A percentile compares a stretch with the other conserved stretches of the same genome.
Evolutionary conservation across 92 coral and sea anemone species (phyloP).

Genomic region (Epizoanthus rinbou): DNA sequence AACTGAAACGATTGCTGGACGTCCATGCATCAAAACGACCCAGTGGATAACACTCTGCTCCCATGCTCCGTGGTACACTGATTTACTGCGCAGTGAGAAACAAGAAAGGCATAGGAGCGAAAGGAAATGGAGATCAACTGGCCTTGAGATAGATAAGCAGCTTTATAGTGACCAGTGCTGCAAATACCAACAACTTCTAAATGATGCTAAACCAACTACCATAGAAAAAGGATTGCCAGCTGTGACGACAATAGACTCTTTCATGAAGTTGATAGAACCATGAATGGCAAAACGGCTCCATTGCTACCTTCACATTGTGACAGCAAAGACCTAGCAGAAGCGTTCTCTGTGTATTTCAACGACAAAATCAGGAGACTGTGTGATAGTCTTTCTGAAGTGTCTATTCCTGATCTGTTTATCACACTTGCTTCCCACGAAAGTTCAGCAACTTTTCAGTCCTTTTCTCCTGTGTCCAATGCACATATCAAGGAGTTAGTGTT

Average conservation of each 20-base stretch:
- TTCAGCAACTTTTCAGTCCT: neutral
- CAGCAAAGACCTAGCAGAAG: conserved; percentile 32
- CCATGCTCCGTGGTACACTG: no score
- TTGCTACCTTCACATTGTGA: conserved; percentile 15
- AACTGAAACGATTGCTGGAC: no score
- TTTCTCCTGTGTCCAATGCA: neutral
- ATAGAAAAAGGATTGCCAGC: conserved; percentile 21
- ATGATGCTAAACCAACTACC: conserved; percentile 39
- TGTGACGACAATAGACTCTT: conserved; percentile 39
- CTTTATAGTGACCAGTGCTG: neutral
- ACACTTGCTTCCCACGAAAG: neutral
- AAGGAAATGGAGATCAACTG: conserved; percentile 13
- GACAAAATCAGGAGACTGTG: conserved; percentile 15
- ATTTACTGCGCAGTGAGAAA: no score
- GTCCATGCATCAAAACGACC: no score
- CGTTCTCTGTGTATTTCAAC: conserved; percentile 39
- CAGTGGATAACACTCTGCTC: no score
- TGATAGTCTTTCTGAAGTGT: conserved; percentile 6
- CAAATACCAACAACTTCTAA: conserved; percentile 16
- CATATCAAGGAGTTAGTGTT: neutral
- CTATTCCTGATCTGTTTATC: neutral
- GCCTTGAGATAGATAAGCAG: conserved; percentile 13
- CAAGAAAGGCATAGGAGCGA: neutral
- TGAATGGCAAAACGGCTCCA: conserved; percentile 20
- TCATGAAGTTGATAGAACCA: conserved; percentile 39